Percentiles rank a stretch among this genome's conserved stretches.
These are phyloP conservation scores for Synanthedon myopaeformis DNA, from an alignment of 2,888 invertebrate species.

Conservation along the genomic window DNA sequence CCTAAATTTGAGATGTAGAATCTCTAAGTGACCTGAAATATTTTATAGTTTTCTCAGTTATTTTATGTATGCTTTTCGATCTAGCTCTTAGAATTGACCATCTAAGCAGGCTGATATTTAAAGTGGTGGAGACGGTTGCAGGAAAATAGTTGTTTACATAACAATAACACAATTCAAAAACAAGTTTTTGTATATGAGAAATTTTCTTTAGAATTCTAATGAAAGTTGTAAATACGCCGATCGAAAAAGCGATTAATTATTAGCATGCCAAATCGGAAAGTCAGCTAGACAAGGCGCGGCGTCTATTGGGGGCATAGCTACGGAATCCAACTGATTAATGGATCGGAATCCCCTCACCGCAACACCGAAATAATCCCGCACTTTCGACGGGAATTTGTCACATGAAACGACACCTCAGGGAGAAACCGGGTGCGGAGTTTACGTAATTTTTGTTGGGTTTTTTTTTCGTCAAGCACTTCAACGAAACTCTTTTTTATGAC, in stretches of 20 bases:
- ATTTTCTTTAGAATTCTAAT: no score
- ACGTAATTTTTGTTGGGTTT: slow-evolving; percentile 9
- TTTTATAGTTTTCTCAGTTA: no score
- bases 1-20: no score
- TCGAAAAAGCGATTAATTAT: neutral
- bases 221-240: neutral
- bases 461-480: neutral
- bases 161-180: no score
- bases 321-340: slow-evolving; percentile 39
- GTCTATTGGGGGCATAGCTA: slow-evolving; percentile 17
- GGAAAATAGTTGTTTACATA: no score
- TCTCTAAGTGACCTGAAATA: no score
- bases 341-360: slow-evolving; percentile 14
- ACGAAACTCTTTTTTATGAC: neutral
- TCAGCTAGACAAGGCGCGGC: slow-evolving; percentile 22
- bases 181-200: no score
- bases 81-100: no score
- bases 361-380: slow-evolving; percentile 27
- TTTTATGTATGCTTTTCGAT: no score
- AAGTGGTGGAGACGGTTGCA: no score
- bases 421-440: slow-evolving; percentile 9
- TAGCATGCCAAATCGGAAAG: neutral
- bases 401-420: slow-evolving; percentile 36
- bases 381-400: slow-evolving; percentile 42
- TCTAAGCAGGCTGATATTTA: no score